Evolutionary conservation across 2,797 vertebrate species (phyloP).

Genomic region (Gorsachius magnificus): DNA sequence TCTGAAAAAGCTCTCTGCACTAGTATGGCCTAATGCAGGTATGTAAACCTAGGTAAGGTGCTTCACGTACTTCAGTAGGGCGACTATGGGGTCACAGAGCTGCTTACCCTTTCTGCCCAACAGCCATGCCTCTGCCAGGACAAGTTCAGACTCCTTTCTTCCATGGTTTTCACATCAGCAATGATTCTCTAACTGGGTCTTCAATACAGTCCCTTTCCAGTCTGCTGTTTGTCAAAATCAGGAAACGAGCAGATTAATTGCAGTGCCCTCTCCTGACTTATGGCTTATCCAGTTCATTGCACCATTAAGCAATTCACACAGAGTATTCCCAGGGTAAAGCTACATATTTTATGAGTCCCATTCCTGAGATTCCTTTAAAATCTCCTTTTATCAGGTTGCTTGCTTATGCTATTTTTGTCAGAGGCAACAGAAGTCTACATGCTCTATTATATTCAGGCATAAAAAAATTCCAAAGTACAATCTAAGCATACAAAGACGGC

Average conservation of each 20-base stretch:
- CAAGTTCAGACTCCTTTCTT: background rate
- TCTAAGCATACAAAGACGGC: background rate
- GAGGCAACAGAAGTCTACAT: background rate
- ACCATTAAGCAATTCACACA: background rate
- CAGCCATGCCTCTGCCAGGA: background rate
- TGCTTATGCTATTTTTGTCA: background rate
- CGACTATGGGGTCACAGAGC: fast-evolving
- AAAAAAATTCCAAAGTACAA: background rate
- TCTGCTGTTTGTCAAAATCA: background rate
- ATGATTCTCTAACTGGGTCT: background rate
- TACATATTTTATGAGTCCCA: background rate
- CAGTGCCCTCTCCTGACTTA: background rate
- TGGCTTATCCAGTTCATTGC: background rate
- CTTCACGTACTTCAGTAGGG: background rate
- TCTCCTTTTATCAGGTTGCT: background rate
- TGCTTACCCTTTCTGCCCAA: background rate
- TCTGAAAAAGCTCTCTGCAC: background rate
- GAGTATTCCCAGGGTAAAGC: background rate
- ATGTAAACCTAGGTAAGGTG: background rate
- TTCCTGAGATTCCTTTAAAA: background rate
- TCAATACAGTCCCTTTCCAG: background rate
- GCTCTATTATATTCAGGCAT: background rate
- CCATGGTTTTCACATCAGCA: background rate
- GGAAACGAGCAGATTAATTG: constrained; percentile 3
- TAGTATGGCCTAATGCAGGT: too few species aligned